A percentile compares a stretch with the other conserved stretches of the same genome.
These are phyloP conservation scores for Diabrotica undecimpunctata DNA, from an alignment of 1,140 invertebrate species.

Conservation along the genomic window DNA sequence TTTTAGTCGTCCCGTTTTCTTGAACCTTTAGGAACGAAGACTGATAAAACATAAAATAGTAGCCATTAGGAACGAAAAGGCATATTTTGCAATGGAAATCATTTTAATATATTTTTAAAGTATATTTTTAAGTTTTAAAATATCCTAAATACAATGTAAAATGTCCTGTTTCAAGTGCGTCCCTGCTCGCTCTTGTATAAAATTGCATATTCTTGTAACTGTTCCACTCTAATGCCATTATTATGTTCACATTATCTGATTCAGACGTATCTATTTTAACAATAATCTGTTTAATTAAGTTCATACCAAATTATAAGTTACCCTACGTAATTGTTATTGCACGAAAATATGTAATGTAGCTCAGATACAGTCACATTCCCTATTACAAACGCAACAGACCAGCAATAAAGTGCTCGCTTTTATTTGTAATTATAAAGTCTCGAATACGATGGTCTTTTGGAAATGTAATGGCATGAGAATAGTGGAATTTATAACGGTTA, in stretches of 20 bases:
- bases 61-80: no score
- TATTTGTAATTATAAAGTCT: conserved; percentile 7
- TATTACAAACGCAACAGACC: conserved; percentile 7
- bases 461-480: no score
- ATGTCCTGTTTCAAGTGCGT: not conserved
- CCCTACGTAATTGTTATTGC: conserved; percentile 14
- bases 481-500: no score
- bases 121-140: no score
- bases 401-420: conserved; percentile 9
- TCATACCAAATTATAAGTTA: conserved; percentile 9
- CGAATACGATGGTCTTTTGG: no score
- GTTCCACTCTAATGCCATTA: conserved; percentile 18
- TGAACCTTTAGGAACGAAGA: no score
- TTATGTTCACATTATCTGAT: conserved; percentile 21
- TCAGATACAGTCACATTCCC: conserved; percentile 11
- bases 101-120: no score
- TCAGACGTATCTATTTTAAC: conserved; percentile 19
- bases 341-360: conserved; percentile 18
- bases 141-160: no score
- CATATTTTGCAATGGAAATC: no score
- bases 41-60: no score
- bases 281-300: conserved; percentile 19
- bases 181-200: conserved; percentile 4
- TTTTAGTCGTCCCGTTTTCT: no score
- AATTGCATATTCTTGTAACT: conserved; percentile 18